Evolutionary conservation across 2,797 vertebrate species (phyloP), one percentile per base, ranked within the genome.

Genomic region (Acanthurus lineatus): DNA sequence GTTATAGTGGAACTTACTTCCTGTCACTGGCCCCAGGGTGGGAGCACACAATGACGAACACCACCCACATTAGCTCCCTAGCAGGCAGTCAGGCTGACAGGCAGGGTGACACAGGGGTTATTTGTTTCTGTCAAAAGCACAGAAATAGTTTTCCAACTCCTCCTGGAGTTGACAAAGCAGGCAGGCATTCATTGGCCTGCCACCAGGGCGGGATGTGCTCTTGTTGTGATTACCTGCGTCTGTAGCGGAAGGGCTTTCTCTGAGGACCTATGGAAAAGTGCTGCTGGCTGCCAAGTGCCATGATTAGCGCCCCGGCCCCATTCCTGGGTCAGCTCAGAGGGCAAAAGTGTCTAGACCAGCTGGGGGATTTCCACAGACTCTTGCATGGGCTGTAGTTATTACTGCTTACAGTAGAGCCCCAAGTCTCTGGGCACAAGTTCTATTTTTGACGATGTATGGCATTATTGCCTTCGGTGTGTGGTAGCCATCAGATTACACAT

Each of bases 201-300:
- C 19, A 65, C 64, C 61, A 9, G 57, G 76, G 86, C 56, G 88
- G 91, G 87, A 85, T 89, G 87, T 91, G 85, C 78, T 82, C 20
- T 72, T 90, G 89, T 88, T 85, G 86, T 89, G 88, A 93, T 91
- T 94, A 93, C 92, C 92, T 92, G 87, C 73, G 78, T 87, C 83
- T 85, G 85, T 82, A 89, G 87, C 91, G 92, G 91, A 94, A 93
- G 77, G 73, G 73, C 60, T 84, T 84, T 91, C 90, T 94, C 80
- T 90, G 69, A 79, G 82, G 84, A 83, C 85, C 77, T 81, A 66
- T 92, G 91, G 92, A 91, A 94, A 93, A 90, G 86, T 76, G 78
- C 53, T 61, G 60, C 73, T 49, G 77, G 86, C 73, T 91, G 91
- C 92, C 93, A 93, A 90, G 86, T 73, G 85, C 76, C 71, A 54